Evolutionary conservation across 2,797 vertebrate genomes (phyloP).

Genomic region (Rhinatrema bivittatum): DNA sequence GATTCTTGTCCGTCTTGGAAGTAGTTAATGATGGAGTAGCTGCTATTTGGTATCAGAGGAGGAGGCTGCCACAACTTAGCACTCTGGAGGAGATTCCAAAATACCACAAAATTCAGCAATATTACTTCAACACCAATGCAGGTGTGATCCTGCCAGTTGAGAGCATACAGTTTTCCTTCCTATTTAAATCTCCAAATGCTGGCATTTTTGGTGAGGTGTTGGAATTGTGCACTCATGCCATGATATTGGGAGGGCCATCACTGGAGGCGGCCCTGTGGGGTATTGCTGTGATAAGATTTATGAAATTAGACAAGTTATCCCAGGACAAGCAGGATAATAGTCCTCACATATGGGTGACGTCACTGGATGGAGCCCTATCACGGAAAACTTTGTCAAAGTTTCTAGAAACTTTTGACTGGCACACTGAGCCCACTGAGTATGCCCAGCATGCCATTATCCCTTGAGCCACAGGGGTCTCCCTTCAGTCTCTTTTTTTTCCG

Average conservation of each 20-base stretch:
- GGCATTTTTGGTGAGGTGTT: slow-evolving; percentile 77
- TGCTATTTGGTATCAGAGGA: slow-evolving; percentile 79
- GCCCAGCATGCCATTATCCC: too few relatives aligned
- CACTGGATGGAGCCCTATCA: too few relatives aligned
- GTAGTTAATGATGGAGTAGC: slow-evolving; percentile 76
- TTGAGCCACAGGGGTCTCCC: too few relatives aligned
- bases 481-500: too few relatives aligned
- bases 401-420: too few relatives aligned
- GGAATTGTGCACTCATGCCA: slow-evolving; percentile 80
- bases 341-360: too few relatives aligned
- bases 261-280: slow-evolving; percentile 76
- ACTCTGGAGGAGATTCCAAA: slow-evolving; percentile 43
- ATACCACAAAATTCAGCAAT: slow-evolving; percentile 37
- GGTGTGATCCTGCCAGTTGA: slow-evolving; percentile 77
- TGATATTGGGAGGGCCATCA: slow-evolving; percentile 73
- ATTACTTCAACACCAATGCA: slow-evolving; percentile 77
- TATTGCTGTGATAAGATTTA: slow-evolving; percentile 62
- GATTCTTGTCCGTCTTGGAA: slow-evolving; percentile 56
- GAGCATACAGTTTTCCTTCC: slow-evolving; percentile 53
- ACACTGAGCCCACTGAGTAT: too few relatives aligned
- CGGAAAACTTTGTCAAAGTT: too few relatives aligned
- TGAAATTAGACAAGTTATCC: slow-evolving; percentile 52
- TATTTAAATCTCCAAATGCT: slow-evolving; percentile 69
- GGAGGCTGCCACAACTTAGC: slow-evolving; percentile 43
- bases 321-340: too few relatives aligned